These are phyloP conservation scores for Peromyscus eremicus DNA, from an alignment of 2,797 vertebrate species.

Conservation along the genomic window DNA sequence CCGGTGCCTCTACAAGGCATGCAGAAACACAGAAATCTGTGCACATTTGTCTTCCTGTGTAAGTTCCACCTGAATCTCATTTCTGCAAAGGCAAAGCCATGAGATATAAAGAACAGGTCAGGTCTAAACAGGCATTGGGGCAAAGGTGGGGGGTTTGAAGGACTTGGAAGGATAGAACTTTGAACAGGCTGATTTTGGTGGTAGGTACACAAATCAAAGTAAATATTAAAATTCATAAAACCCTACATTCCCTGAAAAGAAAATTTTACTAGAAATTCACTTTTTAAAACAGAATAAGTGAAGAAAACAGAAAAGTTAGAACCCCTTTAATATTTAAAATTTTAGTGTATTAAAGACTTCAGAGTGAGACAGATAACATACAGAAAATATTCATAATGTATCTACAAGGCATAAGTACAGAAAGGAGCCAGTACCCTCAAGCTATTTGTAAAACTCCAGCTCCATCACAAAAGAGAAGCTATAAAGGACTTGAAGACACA, in stretches of 20 bases:
- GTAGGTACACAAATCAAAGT: background rate
- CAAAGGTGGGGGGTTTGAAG: background rate
- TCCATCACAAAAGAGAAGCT: background rate
- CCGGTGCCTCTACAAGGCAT: background rate
- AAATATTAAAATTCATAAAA: background rate
- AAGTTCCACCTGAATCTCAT: background rate
- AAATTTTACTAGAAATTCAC: background rate
- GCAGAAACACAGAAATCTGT: background rate
- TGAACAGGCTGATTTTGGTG: background rate
- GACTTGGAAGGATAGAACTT: background rate
- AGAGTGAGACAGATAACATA: background rate
- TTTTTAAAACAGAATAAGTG: background rate
- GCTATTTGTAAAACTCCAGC: background rate
- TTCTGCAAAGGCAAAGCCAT: background rate
- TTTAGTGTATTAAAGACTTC: background rate
- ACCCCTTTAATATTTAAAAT: background rate
- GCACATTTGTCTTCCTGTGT: background rate
- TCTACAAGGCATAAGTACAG: background rate
- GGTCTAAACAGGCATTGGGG: background rate
- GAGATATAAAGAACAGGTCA: background rate
- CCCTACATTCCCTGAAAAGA: background rate
- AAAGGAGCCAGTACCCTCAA: background rate
- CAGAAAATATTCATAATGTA: background rate
- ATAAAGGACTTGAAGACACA: background rate
- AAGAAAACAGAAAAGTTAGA: background rate